Evolutionary conservation across 2,797 vertebrate species (phyloP).

Genomic region (Mormyrus proboscirostris): DNA sequence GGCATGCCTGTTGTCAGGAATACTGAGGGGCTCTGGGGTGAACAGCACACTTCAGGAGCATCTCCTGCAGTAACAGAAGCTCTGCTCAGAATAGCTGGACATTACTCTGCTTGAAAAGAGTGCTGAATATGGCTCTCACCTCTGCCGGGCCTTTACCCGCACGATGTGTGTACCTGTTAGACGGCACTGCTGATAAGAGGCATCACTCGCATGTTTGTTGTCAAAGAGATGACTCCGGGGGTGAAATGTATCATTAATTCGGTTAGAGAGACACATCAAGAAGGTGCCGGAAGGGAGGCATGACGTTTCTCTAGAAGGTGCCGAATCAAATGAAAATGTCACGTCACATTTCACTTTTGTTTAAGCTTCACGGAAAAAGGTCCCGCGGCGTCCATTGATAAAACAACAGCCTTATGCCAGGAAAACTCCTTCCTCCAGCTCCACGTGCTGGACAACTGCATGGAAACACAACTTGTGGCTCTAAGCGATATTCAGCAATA

Average conservation of each 20-base stretch:
- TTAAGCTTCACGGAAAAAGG: not conserved
- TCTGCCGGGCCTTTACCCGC: not conserved
- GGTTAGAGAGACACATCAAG: not conserved
- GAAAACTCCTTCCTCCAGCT: not conserved
- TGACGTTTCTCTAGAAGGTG: not conserved
- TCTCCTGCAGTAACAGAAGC: not conserved
- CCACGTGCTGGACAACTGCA: not conserved
- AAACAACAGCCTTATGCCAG: not conserved
- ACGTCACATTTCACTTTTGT: not conserved
- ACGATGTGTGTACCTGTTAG: not conserved
- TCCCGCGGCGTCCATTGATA: not conserved
- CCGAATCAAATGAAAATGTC: constrained; percentile 16
- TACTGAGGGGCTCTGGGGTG: not conserved
- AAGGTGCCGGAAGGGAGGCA: not conserved
- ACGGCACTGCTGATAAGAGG: not conserved
- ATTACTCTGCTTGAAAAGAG: not conserved
- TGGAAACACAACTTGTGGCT: not conserved
- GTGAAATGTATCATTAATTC: constrained; percentile 17
- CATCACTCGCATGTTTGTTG: not conserved
- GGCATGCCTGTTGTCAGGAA: not conserved
- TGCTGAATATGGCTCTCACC: not conserved
- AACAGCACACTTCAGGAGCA: not conserved
- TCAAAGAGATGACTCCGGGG: not conserved
- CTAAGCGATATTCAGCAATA: not conserved
- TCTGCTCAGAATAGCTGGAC: not conserved